These are phyloP conservation scores for Menura novaehollandiae DNA, from an alignment of 2,113 vertebrate species.

Conservation along the genomic window DNA sequence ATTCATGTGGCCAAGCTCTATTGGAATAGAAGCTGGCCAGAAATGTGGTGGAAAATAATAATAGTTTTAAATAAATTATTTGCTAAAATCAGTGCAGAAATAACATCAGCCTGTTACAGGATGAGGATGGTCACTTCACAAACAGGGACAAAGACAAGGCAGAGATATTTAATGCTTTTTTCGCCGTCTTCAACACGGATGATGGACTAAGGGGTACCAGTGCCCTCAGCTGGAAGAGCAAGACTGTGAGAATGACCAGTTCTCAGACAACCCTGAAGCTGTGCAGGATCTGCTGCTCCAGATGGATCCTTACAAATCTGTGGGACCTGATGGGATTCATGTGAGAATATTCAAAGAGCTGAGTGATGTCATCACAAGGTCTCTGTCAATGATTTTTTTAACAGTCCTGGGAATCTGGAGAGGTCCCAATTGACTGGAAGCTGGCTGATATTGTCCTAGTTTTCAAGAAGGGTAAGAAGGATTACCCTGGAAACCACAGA, in stretches of 20 bases:
- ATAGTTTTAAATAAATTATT: neutral
- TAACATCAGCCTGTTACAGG: neutral
- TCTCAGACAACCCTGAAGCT: neutral
- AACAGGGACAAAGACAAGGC: neutral
- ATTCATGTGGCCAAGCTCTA: neutral
- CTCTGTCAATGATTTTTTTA: neutral
- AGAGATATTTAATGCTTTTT: neutral
- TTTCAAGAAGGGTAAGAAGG: neutral
- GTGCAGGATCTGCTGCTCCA: neutral
- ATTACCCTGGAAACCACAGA: neutral
- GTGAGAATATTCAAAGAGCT: neutral
- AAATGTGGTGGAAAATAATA: neutral
- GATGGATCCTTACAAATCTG: neutral
- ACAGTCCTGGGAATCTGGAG: neutral
- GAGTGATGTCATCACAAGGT: neutral
- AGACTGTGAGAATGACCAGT: neutral
- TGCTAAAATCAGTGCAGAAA: neutral
- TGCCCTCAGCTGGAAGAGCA: neutral
- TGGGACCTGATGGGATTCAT: neutral
- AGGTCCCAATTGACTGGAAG: neutral
- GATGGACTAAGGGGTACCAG: neutral
- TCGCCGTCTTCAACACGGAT: neutral
- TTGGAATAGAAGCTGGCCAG: neutral
- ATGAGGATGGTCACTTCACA: neutral
- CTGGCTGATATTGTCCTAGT: no score